phyloP scores from a whole-genome alignment of 1,140 invertebrate genomes.

The Listronotus oregonensis region DNA sequence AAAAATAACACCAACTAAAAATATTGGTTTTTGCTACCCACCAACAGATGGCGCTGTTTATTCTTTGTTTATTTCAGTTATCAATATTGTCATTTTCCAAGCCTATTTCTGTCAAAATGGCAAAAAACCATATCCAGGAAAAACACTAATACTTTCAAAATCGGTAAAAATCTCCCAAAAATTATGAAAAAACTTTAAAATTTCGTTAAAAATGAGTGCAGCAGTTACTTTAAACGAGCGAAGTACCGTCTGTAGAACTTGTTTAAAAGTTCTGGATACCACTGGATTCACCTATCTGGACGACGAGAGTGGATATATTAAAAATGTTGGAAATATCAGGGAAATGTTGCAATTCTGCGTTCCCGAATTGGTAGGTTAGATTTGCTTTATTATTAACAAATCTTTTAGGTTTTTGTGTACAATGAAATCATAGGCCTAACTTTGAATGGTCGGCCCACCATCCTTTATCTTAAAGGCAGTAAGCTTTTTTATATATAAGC shows the following conservation, averaged over 20 bases:
- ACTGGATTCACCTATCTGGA: slow-evolving; percentile 36
- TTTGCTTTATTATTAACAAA: background rate
- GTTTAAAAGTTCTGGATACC: slow-evolving; percentile 34
- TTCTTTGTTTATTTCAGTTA: too few species aligned
- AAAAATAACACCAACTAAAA: too few species aligned
- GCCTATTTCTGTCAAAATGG: slow-evolving; percentile 3
- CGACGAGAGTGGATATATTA: slow-evolving; percentile 33
- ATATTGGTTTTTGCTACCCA: too few species aligned
- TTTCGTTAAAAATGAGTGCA: slow-evolving; percentile 8
- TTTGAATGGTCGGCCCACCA: too few species aligned
- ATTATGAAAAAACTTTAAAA: slow-evolving; percentile 9
- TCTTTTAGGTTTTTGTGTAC: background rate
- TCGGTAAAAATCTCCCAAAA: background rate
- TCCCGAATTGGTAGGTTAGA: slow-evolving; percentile 38
- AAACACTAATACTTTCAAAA: background rate
- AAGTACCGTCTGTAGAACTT: slow-evolving; percentile 37
- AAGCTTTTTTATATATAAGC: too few species aligned
- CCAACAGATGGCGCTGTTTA: too few species aligned
- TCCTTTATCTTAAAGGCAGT: too few species aligned
- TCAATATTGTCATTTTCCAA: background rate
- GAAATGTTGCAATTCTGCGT: slow-evolving; percentile 41
- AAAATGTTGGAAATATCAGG: slow-evolving; percentile 36
- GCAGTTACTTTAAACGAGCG: slow-evolving; percentile 13
- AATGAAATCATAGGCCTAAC: too few species aligned
- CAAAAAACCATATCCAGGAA: slow-evolving; percentile 2